Base-by-base conservation (phyloP, 2,888 invertebrate genomes). In the Cantharis flavilabris region DNA sequence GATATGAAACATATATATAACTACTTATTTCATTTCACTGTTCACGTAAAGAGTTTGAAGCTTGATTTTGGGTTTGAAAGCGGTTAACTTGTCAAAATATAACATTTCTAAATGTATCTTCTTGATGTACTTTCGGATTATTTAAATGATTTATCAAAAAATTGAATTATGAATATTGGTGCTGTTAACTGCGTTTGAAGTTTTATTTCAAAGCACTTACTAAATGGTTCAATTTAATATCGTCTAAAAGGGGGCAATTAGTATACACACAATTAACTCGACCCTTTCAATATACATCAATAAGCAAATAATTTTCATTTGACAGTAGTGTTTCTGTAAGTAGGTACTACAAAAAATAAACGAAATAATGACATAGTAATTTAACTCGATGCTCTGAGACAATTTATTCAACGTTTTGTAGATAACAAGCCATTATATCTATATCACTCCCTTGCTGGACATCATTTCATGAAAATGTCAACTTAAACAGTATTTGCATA, bases 401-500 rank as follows among this genome's bases (percentile, higher is more conserved):
- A 67, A 23, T 67, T 23, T 67, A 67, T 67, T 67, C 65, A 67
- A 67, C 26, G 20, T 26, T 49, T 67, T 67, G 23, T 26, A 23
- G 26, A 67, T 67, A 67, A 67, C 65, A 67, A 67, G 26, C 65
- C 65, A 49, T 49, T 49, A 49, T 49, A 49, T 49, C 65, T 67
- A 20, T 67, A 23, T 23, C 65, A 67, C 20, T 67, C 26, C 26
- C 26, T n/a, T 26, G 65, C 65, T 67, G 65, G 65, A 67, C 65
- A 67, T 26, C 16, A 67, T 67, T 23, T 18, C 65, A 23, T 20
- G n/a, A 67, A 67, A 67, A 67, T 67, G 65, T 67, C 65, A 67
- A 67, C 65, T 67, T 67, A n/a, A 67, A 67, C 23, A 67, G 26
- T 67, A 67, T 67, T 67, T 67, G 65, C 65, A 67, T 67, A 67